Evolutionary conservation across 2,888 invertebrate genomes (phyloP).

Genomic region (Sisyra terminalis): DNA sequence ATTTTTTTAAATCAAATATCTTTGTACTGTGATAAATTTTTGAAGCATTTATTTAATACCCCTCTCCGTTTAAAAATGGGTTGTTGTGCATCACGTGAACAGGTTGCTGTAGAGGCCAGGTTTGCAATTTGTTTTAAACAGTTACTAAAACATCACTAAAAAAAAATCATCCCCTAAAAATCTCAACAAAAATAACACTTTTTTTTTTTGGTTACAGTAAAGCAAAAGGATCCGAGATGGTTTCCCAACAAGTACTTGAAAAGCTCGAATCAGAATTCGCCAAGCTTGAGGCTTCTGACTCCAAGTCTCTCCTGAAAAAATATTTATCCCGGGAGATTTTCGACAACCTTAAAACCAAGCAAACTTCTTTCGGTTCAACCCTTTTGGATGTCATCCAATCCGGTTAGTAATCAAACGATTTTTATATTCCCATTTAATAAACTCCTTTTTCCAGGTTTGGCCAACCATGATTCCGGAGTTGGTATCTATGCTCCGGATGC

Average conservation of each 20-base stretch:
- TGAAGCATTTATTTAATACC: too few relatives aligned
- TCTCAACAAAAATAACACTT: not conserved
- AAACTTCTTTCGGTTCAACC: slow-evolving; percentile 85
- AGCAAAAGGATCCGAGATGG: slow-evolving; percentile 59
- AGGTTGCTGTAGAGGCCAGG: too few relatives aligned
- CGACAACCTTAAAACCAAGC: slow-evolving; percentile 81
- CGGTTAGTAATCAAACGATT: slow-evolving; percentile 34
- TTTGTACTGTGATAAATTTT: too few relatives aligned
- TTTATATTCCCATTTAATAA: not conserved
- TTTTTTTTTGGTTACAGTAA: slow-evolving; percentile 36
- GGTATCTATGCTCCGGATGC: slow-evolving; percentile 97
- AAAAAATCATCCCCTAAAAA: too few relatives aligned
- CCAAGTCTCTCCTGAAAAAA: slow-evolving; percentile 93
- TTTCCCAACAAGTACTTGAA: slow-evolving; percentile 79
- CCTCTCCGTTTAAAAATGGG: too few relatives aligned
- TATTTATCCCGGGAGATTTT: slow-evolving; percentile 83
- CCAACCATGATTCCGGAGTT: slow-evolving; percentile 91
- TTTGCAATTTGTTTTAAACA: too few relatives aligned
- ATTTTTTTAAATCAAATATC: too few relatives aligned
- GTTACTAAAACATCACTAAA: too few relatives aligned
- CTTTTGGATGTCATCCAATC: slow-evolving; percentile 91
- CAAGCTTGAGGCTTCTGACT: slow-evolving; percentile 76
- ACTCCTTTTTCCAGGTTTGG: slow-evolving; percentile 44
- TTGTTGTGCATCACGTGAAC: too few relatives aligned
- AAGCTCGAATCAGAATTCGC: slow-evolving; percentile 83